Base-by-base conservation (phyloP, 2,797 vertebrate species). In the Cossypha polioptera region DNA sequence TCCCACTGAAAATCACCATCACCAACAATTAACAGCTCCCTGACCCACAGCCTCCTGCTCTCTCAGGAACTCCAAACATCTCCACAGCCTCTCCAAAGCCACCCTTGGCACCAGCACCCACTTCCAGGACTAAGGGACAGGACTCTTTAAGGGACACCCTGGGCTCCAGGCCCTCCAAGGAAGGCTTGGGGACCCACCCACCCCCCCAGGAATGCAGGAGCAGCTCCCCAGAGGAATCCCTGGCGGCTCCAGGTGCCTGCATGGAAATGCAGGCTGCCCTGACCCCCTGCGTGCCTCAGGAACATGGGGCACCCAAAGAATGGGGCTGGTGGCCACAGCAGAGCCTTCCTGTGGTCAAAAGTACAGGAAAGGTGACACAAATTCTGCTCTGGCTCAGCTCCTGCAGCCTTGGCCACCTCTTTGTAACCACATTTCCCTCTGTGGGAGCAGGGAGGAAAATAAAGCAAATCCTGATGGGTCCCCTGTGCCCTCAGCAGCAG, bases 91-190 rank as follows among this genome's bases (percentile, higher is more conserved):
- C 66, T 43, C 17, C 57, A 28, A 15, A 38, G 66, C n/a, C 26
- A 5, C 45, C 78, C 26, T 9, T 7, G 16, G 47, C 38, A 45
- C 9, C 40, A 53, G 67, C 28, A 18, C 14, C 38, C 55, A 4
- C 14, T 22, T 3, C 66, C 48, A 82, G 28, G 18, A 13, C 28
- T 8, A 3, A 26, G 48, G 14, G 33, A 28, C 65, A 36, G 5
- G 0, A 0, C 22, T 10, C 79, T 38, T 10, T 7, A 2, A 9
- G 40, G 50, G 19, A 1, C 45, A 10, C 25, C 4, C 1, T 58
- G 77, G 53, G 43, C 28, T 16, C 38, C n/a, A 14, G 36, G 43
- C n/a, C n/a, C 65, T 35, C 20, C 36, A 4, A 9, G 45, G 25
- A 5, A 20, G 26, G n/a, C n/a, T 53, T 36, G 55, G 38, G 31